Percentiles rank a stretch among this genome's conserved stretches.
Evolutionary conservation across 2,113 vertebrate species (phyloP).

Genomic region (Serinus canaria): DNA sequence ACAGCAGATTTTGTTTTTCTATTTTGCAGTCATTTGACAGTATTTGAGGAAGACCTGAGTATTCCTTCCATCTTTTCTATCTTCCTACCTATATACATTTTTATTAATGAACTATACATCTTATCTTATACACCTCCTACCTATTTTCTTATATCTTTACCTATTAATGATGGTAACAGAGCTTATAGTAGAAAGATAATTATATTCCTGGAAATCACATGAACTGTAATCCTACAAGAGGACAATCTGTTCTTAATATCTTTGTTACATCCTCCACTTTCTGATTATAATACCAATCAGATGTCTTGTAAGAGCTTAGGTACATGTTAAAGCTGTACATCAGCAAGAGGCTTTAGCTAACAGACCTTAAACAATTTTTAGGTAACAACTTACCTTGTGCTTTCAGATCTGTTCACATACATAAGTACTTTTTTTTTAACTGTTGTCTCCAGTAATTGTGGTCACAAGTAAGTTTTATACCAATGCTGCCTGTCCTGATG

Average conservation of each 20-base stretch:
- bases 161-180: neutral
- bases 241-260: neutral
- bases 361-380: neutral
- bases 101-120: neutral
- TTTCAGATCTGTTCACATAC: neutral
- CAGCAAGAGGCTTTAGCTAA: neutral
- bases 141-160: neutral
- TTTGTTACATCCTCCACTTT: neutral
- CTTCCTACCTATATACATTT: neutral
- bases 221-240: neutral
- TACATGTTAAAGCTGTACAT: neutral
- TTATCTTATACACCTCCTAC: neutral
- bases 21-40: neutral
- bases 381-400: neutral
- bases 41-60: neutral
- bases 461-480: neutral
- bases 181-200: neutral
- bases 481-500: neutral
- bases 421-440: neutral
- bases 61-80: neutral
- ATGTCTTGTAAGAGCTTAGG: neutral
- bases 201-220: neutral
- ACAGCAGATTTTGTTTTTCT: neutral
- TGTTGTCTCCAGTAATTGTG: neutral
- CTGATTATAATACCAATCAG: neutral